These are phyloP conservation scores for Coreius guichenoti DNA, from an alignment of 2,797 vertebrate species.

Conservation along the genomic window DNA sequence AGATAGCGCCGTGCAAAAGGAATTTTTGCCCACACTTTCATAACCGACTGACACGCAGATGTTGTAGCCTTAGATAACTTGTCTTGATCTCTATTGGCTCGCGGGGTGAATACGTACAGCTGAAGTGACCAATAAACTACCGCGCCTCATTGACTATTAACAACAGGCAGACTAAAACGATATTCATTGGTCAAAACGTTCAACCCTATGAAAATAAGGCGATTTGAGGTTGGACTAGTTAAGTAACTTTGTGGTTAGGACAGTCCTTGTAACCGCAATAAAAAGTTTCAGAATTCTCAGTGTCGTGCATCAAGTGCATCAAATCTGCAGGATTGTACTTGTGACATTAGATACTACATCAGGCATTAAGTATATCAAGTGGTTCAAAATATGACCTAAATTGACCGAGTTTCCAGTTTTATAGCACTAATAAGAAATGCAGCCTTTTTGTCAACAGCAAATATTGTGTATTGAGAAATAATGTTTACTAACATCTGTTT, in stretches of 20 bases:
- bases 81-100: conserved; percentile 57
- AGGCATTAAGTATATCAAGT: neutral
- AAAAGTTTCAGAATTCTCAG: conserved; percentile 7
- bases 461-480: neutral
- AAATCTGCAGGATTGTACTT: neutral
- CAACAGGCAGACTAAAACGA: neutral
- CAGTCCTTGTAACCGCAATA: conserved; percentile 2
- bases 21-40: conserved; percentile 21
- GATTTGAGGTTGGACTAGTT: conserved; percentile 48
- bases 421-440: neutral
- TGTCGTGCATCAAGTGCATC: neutral
- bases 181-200: conserved; percentile 62
- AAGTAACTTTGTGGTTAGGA: conserved; percentile 60
- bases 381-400: neutral
- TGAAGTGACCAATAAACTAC: conserved; percentile 53
- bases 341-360: neutral
- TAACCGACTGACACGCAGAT: neutral
- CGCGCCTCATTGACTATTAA: conserved; percentile 22
- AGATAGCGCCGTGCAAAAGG: neutral
- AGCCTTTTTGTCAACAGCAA: neutral
- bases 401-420: too few relatives aligned
- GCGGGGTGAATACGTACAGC: neutral
- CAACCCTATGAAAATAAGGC: neutral
- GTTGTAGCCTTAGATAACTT: conserved; percentile 64
- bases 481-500: neutral